Percentiles rank a stretch among this genome's conserved stretches.
phyloP scores from a whole-genome alignment of 92 coral and sea anemone genomes.

The Virgularia gustaviana region DNA sequence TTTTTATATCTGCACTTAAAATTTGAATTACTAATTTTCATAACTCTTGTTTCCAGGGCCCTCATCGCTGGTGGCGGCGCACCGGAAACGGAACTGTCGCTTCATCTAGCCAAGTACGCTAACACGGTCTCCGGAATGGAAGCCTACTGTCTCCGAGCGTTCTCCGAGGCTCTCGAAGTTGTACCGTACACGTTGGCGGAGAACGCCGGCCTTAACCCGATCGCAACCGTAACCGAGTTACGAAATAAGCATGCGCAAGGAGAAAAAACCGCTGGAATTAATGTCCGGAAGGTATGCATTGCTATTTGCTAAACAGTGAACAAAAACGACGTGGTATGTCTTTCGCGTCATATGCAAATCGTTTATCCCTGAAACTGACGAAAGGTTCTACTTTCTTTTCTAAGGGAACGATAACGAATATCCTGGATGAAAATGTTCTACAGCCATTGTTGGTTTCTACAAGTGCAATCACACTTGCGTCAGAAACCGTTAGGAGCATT shows the following conservation, averaged over 20 bases:
- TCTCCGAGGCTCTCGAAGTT: constrained; percentile 88
- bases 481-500: constrained; percentile 94
- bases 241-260: constrained; percentile 91
- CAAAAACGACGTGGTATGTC: neutral
- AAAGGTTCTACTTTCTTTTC: neutral
- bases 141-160: constrained; percentile 89
- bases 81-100: constrained; percentile 89
- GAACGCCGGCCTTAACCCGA: constrained; percentile 94
- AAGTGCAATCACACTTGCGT: constrained; percentile 84
- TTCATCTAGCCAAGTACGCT: constrained; percentile 75
- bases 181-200: constrained; percentile 92
- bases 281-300: constrained; percentile 78
- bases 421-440: constrained; percentile 89
- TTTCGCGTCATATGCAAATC: neutral
- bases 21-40: neutral
- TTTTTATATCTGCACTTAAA: neutral
- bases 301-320: neutral
- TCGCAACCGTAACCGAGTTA: constrained; percentile 89
- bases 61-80: constrained; percentile 98
- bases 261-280: constrained; percentile 88
- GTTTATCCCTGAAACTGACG: no score
- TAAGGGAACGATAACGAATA: constrained; percentile 91
- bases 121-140: constrained; percentile 92
- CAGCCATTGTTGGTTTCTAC: constrained; percentile 91
- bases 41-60: constrained; percentile 56